These are phyloP conservation scores for Heliconius charithonia DNA, from an alignment of 2,888 invertebrate genomes.

Conservation along the genomic window DNA sequence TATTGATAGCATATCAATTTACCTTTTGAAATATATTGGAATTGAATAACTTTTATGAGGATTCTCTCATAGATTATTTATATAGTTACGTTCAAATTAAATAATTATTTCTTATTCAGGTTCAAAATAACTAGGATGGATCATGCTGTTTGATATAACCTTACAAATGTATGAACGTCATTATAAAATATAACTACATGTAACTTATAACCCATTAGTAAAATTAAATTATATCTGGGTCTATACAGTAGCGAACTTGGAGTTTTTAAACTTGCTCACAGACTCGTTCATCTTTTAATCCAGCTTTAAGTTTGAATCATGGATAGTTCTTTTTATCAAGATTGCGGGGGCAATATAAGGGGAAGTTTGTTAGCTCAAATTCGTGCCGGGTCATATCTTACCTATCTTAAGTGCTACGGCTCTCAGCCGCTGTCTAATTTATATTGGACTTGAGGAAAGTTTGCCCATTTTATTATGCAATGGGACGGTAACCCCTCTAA, in stretches of 20 bases:
- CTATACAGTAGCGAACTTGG: neutral
- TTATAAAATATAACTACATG: neutral
- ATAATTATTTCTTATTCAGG: neutral
- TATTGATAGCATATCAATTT: no score
- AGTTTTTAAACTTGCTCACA: constrained; percentile 64
- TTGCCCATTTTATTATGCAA: constrained; percentile 84
- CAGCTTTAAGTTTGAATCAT: constrained; percentile 77
- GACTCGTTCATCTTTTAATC: constrained; percentile 60
- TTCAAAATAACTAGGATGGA: neutral
- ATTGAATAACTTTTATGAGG: no score
- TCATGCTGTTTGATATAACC: neutral
- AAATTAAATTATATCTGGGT: constrained; percentile 16
- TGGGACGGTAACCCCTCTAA: constrained; percentile 82
- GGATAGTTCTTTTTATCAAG: constrained; percentile 82
- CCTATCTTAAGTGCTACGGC: constrained; percentile 83
- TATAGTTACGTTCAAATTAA: no score
- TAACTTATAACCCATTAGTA: constrained; percentile 7
- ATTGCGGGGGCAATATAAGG: constrained; percentile 75
- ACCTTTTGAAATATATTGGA: no score
- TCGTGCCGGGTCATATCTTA: constrained; percentile 82
- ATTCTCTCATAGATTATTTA: no score
- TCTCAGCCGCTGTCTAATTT: constrained; percentile 82
- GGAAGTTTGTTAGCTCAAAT: constrained; percentile 75
- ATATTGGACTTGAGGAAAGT: constrained; percentile 84
- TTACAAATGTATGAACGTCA: neutral